Evolutionary conservation across 2,797 vertebrate species (phyloP), one percentile per base, ranked within the genome.

Genomic region (Micrastur ruficollis): DNA sequence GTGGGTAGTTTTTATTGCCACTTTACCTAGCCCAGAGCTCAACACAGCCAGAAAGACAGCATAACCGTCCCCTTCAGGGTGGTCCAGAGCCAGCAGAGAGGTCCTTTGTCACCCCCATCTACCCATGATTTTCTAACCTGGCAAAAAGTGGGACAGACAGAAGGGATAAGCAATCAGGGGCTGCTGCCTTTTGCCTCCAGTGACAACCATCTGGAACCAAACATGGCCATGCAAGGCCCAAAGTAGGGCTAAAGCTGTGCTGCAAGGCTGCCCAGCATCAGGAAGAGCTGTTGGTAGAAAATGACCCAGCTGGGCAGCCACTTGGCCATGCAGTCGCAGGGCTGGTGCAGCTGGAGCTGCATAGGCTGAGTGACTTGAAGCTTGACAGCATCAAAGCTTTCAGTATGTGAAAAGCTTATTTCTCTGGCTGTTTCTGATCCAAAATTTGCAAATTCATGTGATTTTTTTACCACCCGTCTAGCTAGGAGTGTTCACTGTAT

Each of bases 291-390:
- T 12, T 2, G 0, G 50, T 32, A 73, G 40, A 50, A 73, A 53
- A 32, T 29, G 81, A 73, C 13, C 38, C 49, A n/a, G 14, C 29
- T 42, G 66, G 27, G 46, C 44, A 76, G 22, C 50, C 40, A 3
- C 38, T 56, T 56, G n/a, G 23, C 38, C 59, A 4, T 14, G 27
- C 0, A 2, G 68, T 53, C 2, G 0, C 20, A 7, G 21, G 49
- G 5, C 56, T 52, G 25, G 14, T 50, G 20, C 42, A 29, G 53
- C 74, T 72, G 46, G 26, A 61, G n/a, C 42, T 55, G 50, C 26
- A 4, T 18, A 18, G 32, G 32, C 40, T 20, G 18, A 58, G 40
- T 71, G 65, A 70, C 52, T 70, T 7, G 9, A 73, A 31, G 36
- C 36, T 65, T 72, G 25, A 75, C 20, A 62, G 31, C 42, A n/a